Base-by-base conservation (phyloP, 1,140 invertebrate genomes). In the Eufriesea mexicana region DNA sequence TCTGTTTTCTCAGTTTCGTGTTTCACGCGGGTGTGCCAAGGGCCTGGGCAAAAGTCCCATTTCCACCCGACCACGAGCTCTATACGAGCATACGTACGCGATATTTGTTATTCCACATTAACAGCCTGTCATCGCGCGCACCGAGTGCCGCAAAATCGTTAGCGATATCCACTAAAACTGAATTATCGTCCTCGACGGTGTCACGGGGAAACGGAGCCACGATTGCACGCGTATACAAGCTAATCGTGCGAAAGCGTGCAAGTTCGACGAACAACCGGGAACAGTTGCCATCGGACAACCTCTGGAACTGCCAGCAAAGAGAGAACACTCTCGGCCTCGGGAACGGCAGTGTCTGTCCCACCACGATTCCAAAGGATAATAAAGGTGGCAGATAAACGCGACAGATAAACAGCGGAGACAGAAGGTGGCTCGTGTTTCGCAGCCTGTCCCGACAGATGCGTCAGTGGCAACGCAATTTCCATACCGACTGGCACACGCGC, bases 401-500 rank as follows among this genome's bases (percentile, higher is more conserved):
- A 12, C 7, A 16, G 35, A 45, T 28, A 47, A 25, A 67, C 23
- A 42, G 5, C 28, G n/a, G 23, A 28, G 25, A 49, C 42, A 55
- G 55, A 55, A 74, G 47, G 28, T 25, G 54, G 35, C 23, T 23
- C 42, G 14, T 42, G 54, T 25, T n/a, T 67, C 45, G 45, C 47
- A 77, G 57, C 25, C 49, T 54, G 57, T 68, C 68, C 23, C 35
- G 62, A 76, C 80, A 77, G 80, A 83, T 83, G 54, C 54, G 49
- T 18, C 73, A 61, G 64, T 47, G 28, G 64, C 57, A 47, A 54
- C 77, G 68, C 25, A 79, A 79, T 84, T 84, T 84, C 66, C 82
- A 79, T 72, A 62, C 35, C 49, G 49, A 71, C 59, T 57, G 49
- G 61, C 51, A 57, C 54, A 75, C 71, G 68, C 79, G 35, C 49